A percentile compares a stretch with the other conserved stretches of the same genome.
phyloP scores from a whole-genome alignment of 2,888 invertebrate genomes.

The Cryptus viduatorius region DNA sequence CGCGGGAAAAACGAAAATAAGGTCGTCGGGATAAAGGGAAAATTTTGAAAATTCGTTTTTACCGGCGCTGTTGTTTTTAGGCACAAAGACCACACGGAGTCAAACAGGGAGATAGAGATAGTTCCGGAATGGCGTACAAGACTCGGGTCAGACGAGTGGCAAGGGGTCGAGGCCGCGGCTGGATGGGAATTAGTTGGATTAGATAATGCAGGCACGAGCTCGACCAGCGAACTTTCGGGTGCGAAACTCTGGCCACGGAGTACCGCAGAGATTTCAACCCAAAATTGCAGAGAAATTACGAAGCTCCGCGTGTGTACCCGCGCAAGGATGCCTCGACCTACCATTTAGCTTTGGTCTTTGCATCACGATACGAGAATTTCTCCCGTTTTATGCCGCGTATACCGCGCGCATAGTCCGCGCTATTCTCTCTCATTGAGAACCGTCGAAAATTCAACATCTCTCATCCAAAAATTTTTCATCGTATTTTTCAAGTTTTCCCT shows the following conservation, averaged over 20 bases:
- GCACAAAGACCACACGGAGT: constrained; percentile 37
- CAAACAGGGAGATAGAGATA: constrained; percentile 13
- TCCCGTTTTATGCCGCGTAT: constrained; percentile 35
- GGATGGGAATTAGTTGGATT: constrained; percentile 72
- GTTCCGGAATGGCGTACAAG: constrained; percentile 37
- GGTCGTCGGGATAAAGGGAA: neutral
- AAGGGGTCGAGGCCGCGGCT: constrained; percentile 27
- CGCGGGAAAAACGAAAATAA: neutral
- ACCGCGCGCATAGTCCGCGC: neutral
- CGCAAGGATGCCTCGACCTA: constrained; percentile 44
- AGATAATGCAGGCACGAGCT: constrained; percentile 78
- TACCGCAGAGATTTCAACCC: constrained; percentile 63
- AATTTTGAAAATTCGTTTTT: constrained; percentile 35
- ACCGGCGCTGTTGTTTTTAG: constrained; percentile 26
- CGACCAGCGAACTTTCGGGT: constrained; percentile 71
- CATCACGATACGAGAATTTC: constrained; percentile 45
- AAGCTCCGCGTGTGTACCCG: constrained; percentile 31
- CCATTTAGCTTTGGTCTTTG: constrained; percentile 34
- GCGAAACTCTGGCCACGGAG: constrained; percentile 67
- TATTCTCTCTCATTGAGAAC: neutral
- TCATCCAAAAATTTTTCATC: neutral
- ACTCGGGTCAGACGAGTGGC: constrained; percentile 26
- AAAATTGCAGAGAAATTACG: constrained; percentile 66
- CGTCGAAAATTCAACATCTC: neutral
- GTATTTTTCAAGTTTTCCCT: neutral